Evolutionary conservation across 1,140 invertebrate genomes (phyloP).

Genomic region (Aphelinus certus): DNA sequence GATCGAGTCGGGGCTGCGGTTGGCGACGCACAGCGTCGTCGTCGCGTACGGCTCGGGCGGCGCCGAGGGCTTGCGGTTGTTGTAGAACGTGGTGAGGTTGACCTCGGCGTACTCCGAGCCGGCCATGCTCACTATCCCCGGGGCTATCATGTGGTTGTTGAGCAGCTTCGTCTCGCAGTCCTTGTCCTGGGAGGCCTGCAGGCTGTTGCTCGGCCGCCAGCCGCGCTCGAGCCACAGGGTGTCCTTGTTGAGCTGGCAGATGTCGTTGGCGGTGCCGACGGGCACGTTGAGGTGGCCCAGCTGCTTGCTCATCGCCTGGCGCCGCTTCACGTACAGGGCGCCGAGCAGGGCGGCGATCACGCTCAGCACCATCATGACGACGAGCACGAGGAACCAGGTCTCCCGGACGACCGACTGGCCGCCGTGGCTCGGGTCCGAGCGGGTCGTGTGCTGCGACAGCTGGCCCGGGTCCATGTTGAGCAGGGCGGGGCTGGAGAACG

Average conservation of each 20-base stretch:
- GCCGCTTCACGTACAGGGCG: constrained; percentile 71
- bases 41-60: constrained; percentile 84
- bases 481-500: constrained; percentile 72
- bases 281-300: constrained; percentile 73
- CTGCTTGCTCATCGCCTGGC: constrained; percentile 72
- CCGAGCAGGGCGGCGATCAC: constrained; percentile 73
- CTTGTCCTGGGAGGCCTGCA: constrained; percentile 68
- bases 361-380: constrained; percentile 75
- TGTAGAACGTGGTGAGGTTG: constrained; percentile 84
- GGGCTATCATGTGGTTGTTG: constrained; percentile 67
- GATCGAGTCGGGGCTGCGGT: constrained; percentile 65
- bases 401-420: constrained; percentile 69
- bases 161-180: constrained; percentile 74
- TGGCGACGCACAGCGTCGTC: constrained; percentile 73
- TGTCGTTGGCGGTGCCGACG: constrained; percentile 71
- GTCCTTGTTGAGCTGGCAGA: constrained; percentile 74
- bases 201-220: constrained; percentile 72
- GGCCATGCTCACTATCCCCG: constrained; percentile 64
- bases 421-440: constrained; percentile 66
- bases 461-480: constrained; percentile 72
- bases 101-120: constrained; percentile 82
- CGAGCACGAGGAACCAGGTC: constrained; percentile 80
- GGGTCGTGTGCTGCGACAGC: constrained; percentile 64
- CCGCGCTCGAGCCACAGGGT: constrained; percentile 80
- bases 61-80: constrained; percentile 73